These are phyloP conservation scores for Pluvianellus socialis DNA, from an alignment of 2,113 vertebrate genomes.

Conservation along the genomic window DNA sequence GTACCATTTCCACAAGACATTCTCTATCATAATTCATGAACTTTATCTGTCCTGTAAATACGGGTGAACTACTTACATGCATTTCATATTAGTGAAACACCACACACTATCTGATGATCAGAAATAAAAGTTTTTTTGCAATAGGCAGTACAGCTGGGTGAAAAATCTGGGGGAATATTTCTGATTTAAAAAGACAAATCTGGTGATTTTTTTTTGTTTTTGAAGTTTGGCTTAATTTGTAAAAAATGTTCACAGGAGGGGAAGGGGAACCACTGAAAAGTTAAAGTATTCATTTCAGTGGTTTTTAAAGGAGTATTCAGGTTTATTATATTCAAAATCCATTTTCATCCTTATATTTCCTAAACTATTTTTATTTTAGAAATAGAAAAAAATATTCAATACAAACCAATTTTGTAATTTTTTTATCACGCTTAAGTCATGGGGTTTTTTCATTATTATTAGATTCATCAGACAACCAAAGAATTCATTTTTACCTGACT, in stretches of 20 bases:
- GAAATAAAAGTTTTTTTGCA: background rate
- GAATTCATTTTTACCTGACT: background rate
- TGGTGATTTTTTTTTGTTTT: background rate
- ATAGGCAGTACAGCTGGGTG: background rate
- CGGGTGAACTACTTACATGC: background rate
- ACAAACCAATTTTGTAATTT: background rate
- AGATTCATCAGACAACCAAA: background rate
- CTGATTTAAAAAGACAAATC: background rate
- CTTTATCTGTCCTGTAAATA: background rate
- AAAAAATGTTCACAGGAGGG: background rate
- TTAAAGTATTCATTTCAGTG: background rate
- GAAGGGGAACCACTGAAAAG: background rate
- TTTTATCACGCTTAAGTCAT: background rate
- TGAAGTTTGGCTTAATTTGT: background rate
- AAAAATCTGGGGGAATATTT: background rate
- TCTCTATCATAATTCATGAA: background rate
- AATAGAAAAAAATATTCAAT: background rate
- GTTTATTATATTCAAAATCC: background rate
- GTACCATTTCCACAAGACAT: background rate
- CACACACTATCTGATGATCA: background rate
- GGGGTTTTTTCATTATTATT: background rate
- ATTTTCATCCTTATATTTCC: background rate
- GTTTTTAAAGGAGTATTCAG: background rate
- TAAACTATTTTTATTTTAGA: background rate
- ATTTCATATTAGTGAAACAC: background rate